Base-by-base conservation (phyloP, 30 jellyfish, hydroid and myxozoan species). In the Sanderia malayensis region DNA sequence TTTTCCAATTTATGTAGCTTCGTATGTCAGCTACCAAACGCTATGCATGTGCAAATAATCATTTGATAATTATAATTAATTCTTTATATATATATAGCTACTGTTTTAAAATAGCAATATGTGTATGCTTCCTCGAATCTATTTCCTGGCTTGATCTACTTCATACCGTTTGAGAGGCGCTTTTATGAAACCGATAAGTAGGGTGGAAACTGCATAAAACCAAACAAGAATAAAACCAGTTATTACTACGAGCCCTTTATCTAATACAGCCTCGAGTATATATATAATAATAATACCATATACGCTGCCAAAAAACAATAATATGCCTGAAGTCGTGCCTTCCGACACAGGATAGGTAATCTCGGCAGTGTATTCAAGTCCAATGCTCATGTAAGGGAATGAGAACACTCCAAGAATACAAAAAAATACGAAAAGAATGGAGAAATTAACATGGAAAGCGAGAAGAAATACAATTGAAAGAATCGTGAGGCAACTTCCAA, bases 361-460 rank as follows among this genome's bases (percentile, higher is more conserved):
- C 74, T 92, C 98, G 2, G 98, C 98, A 53, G 95, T 95, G 58
- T 92, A 96, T 57, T 92, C 98, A 19, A 92, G 63, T 18, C 98
- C 98, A 21, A 79, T 92, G 33, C 96, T 79, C 82, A 77, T 71
- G 76, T 92, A 92, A 0, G 98, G 98, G 46, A 84, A 92, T 30
- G 96, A 77, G 58, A 84, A 92, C 31, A 83, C 71, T 55, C 98
- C 98, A 58, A 92, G 84, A 13, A 80, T 66, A 44, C 95, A 84
- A 55, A 92, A 84, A 46, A 94, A 65, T 7, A 74, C 60, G 53
- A 77, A 92, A 29, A 85, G 31, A 22, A 80, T 20, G 19, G 41
- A 58, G 70, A 92, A 92, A 74, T 80, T 84, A 73, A 46, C 84
- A 34, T 78, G 65, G 64, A 77, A 83, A 27, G 44, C 57, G 27